Evolutionary conservation across 2,888 invertebrate genomes (phyloP).

Genomic region (Atherix ibis): DNA sequence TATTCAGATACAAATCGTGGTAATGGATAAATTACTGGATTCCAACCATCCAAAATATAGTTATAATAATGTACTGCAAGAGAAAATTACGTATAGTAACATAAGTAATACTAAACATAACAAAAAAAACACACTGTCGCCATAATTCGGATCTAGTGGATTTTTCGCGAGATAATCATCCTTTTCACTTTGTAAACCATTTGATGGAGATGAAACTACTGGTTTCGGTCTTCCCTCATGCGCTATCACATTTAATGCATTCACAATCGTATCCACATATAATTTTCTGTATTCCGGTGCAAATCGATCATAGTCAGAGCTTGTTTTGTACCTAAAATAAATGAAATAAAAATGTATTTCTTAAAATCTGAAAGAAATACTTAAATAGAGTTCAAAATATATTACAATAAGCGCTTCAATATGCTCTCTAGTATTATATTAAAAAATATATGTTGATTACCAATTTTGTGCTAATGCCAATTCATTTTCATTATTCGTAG

Average conservation of each 20-base stretch:
- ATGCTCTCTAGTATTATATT: no score
- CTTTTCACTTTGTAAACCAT: slow-evolving; percentile 54
- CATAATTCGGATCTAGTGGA: slow-evolving; percentile 65
- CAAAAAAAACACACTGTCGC: slow-evolving; percentile 52
- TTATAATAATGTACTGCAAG: slow-evolving; percentile 74
- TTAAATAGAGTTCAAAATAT: no score
- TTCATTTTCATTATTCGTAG: slow-evolving; percentile 95
- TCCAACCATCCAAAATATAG: slow-evolving; percentile 68
- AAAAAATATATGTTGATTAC: no score
- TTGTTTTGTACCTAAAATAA: slow-evolving; percentile 39
- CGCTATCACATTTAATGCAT: slow-evolving; percentile 30
- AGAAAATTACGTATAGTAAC: background rate
- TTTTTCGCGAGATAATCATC: slow-evolving; percentile 64
- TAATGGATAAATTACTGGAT: slow-evolving; percentile 55
- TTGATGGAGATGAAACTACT: slow-evolving; percentile 81
- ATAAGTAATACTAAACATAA: background rate
- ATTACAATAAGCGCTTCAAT: no score
- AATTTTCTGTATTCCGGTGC: slow-evolving; percentile 65
- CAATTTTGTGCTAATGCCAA: slow-evolving; percentile 70
- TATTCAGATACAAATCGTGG: slow-evolving; percentile 91
- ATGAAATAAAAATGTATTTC: no score
- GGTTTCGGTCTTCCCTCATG: slow-evolving; percentile 26
- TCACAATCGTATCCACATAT: slow-evolving; percentile 61
- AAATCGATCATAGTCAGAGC: slow-evolving; percentile 37
- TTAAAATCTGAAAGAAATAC: no score